These are phyloP conservation scores for Eurystomus gularis DNA, from an alignment of 2,113 vertebrate genomes.

Conservation along the genomic window DNA sequence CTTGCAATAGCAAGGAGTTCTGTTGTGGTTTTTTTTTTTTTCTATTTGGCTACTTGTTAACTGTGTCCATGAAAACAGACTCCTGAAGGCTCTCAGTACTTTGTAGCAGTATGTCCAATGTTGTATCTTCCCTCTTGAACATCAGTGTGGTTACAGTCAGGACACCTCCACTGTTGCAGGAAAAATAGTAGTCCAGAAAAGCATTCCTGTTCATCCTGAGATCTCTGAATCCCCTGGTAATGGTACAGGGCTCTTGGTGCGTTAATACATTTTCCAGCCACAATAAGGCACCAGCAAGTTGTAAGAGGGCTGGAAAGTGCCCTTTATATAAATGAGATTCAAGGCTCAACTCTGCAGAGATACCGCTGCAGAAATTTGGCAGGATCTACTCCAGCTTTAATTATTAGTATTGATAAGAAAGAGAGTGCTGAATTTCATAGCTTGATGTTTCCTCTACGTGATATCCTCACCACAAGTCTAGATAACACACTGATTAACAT, in stretches of 20 bases:
- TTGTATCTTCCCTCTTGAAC: neutral
- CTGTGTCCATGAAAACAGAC: neutral
- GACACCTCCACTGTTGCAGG: neutral
- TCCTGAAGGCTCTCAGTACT: neutral
- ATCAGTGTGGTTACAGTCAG: neutral
- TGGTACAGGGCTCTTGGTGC: neutral
- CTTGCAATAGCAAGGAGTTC: neutral
- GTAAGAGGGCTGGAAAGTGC: neutral
- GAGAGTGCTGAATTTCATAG: neutral
- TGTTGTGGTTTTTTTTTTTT: neutral
- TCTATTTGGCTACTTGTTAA: neutral
- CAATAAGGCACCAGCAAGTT: neutral
- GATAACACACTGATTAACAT: neutral
- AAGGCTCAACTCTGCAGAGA: neutral
- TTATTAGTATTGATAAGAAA: neutral
- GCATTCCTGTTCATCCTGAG: neutral
- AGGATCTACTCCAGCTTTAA: neutral
- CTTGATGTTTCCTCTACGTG: neutral
- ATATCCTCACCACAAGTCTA: neutral
- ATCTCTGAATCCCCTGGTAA: neutral
- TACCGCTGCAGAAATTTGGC: neutral
- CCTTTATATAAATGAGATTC: neutral
- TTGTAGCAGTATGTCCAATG: neutral
- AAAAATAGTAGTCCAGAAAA: neutral
- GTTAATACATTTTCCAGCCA: neutral